Evolutionary conservation across 2,113 vertebrate genomes (phyloP), one percentile per base, ranked within the genome.

Genomic region (Tachycineta bicolor): DNA sequence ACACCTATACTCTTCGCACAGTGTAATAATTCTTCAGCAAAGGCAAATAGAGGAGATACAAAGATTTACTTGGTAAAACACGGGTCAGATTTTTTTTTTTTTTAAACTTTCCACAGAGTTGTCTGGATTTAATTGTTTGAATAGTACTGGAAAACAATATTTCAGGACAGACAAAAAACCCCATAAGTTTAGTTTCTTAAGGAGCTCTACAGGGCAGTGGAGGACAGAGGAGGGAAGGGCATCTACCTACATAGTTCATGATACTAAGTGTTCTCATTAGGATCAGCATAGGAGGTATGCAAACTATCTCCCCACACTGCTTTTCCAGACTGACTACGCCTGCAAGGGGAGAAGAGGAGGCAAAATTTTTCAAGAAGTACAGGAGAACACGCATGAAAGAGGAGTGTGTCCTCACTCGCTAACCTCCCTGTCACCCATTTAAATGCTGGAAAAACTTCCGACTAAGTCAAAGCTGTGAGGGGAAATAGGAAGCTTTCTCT

Each of bases 21-120:
- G 69, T 31, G 83, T 59, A 75, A 92, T 89, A 96, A 94, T 88
- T 96, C 90, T 81, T 94, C 90, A 92, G 79, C 79, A 94, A 90
- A 93, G 89, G 87, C 86, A 94, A 89, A 78, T 59, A 74, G 60
- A 94, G 47, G 22, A 91, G 90, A 62, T 91, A 94, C 64, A 82
- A 82, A 93, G 62, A 90, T 83, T 91, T 73, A 86, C 41, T 80
- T 64, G 71, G 37, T 88, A 86, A 96, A 90, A 83, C 24, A 93
- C 63, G 85, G 16, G 39, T 50, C 50, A 50, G 33, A 7, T 50
- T 75, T 64, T 59, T 56, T 2, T 8, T 2, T 8, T 75, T 78
- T 63, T 87, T 41, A 34, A 82, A 43, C 44, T 90, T 75, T 74
- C 34, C 59, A 50, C 74, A 46, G 25, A 46, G 52, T 44, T 84